phyloP scores from a whole-genome alignment of 2,797 vertebrate genomes.

The Poecilia wingei region DNA sequence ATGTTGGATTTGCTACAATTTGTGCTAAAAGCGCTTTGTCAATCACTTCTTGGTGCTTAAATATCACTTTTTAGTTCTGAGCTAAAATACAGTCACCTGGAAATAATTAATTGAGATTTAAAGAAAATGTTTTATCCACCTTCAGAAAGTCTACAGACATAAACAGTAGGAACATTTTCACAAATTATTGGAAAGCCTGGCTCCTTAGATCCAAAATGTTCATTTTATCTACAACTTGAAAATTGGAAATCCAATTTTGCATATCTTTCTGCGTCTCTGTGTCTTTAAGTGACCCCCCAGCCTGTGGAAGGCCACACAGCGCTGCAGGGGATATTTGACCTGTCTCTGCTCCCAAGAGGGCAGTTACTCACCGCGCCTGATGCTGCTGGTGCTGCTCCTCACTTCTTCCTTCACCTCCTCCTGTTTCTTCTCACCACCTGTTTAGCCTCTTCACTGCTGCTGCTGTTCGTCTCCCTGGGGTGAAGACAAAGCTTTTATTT shows the following conservation, averaged over 20 bases:
- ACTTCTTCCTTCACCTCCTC: constrained; percentile 37
- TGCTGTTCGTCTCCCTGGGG: constrained; percentile 75
- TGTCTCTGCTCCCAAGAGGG: constrained; percentile 75
- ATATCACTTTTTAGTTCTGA: background rate
- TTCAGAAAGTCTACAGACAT: background rate
- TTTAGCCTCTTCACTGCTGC: constrained; percentile 71
- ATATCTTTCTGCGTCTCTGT: constrained; percentile 18
- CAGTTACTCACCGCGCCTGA: constrained; percentile 45
- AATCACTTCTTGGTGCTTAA: background rate
- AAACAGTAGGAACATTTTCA: background rate
- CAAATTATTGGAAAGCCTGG: background rate
- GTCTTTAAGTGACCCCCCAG: constrained; percentile 71
- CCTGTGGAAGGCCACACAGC: constrained; percentile 59
- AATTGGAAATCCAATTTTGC: background rate
- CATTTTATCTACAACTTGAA: background rate
- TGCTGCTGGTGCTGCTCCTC: constrained; percentile 25
- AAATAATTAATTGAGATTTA: background rate
- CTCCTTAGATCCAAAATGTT: background rate
- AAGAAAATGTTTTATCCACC: background rate
- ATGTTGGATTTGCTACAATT: background rate
- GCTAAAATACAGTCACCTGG: background rate
- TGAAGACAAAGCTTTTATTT: constrained; percentile 50
- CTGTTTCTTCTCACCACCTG: constrained; percentile 63
- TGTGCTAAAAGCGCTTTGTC: background rate
- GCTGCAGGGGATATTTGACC: constrained; percentile 79